phyloP scores from a whole-genome alignment of 2,113 vertebrate genomes.

The Piprites chloris region DNA sequence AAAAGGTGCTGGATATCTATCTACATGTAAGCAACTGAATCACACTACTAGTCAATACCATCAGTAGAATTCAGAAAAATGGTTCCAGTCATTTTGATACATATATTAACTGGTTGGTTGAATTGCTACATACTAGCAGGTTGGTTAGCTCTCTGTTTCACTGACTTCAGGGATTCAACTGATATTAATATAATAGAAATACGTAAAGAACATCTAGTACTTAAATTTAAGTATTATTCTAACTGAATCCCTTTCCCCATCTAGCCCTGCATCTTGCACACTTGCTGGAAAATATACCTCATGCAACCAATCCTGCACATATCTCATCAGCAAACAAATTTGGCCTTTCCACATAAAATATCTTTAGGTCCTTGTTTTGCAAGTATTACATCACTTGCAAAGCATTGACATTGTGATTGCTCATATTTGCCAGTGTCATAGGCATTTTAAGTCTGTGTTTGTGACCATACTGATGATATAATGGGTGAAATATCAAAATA shows the following conservation, averaged over 20 bases:
- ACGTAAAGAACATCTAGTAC: background rate
- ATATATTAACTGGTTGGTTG: background rate
- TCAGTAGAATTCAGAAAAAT: background rate
- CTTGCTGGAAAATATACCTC: background rate
- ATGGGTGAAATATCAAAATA: background rate
- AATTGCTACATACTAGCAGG: background rate
- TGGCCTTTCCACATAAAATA: background rate
- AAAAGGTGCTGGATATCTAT: background rate
- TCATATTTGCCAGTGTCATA: background rate
- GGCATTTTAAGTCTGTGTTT: background rate
- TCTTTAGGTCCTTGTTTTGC: background rate
- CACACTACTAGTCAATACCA: background rate
- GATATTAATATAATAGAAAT: background rate
- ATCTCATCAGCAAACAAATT: background rate
- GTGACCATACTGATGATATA: background rate
- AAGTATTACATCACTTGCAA: background rate
- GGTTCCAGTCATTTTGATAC: background rate
- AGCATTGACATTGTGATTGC: background rate
- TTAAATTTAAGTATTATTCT: background rate
- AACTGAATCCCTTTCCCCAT: background rate
- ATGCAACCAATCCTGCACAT: background rate
- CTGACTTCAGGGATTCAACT: background rate
- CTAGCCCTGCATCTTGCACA: background rate
- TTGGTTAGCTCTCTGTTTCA: background rate
- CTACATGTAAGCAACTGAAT: background rate